These are phyloP conservation scores for Tyria jacobaeae DNA, from an alignment of 2,888 invertebrate species.

Conservation along the genomic window DNA sequence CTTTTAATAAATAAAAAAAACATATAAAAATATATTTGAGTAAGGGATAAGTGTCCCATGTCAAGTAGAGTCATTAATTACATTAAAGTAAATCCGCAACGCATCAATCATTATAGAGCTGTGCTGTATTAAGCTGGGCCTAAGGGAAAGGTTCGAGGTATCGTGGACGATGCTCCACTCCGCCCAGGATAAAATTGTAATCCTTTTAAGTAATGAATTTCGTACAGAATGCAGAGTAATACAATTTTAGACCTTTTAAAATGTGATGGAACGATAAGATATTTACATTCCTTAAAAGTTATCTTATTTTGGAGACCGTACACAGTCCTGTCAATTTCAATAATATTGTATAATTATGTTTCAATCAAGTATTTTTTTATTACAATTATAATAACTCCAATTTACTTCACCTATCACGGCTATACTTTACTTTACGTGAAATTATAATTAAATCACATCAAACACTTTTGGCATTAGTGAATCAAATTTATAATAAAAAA, in stretches of 20 bases:
- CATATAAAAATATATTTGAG: too few relatives aligned
- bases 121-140: slow-evolving; percentile 44
- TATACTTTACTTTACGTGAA: too few relatives aligned
- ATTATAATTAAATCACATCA: not conserved
- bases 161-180: slow-evolving; percentile 65
- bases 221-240: slow-evolving; percentile 62
- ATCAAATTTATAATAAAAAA: slow-evolving; percentile 11
- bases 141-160: slow-evolving; percentile 60
- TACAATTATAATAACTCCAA: too few relatives aligned
- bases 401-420: too few relatives aligned
- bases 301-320: not conserved
- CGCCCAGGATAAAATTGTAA: slow-evolving; percentile 80
- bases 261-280: not conserved
- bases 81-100: slow-evolving; percentile 58
- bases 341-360: too few relatives aligned
- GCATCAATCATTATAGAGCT: slow-evolving; percentile 73
- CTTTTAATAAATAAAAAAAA: too few relatives aligned
- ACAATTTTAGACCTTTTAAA: slow-evolving; percentile 43
- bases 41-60: slow-evolving; percentile 35
- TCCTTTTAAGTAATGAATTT: slow-evolving; percentile 85
- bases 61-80: slow-evolving; percentile 57
- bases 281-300: not conserved
- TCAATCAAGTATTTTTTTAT: too few relatives aligned
- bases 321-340: too few relatives aligned
- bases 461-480: not conserved